Conservation (phyloP, 1,140 invertebrate species). For the Drosophila bipectinata region DNA sequence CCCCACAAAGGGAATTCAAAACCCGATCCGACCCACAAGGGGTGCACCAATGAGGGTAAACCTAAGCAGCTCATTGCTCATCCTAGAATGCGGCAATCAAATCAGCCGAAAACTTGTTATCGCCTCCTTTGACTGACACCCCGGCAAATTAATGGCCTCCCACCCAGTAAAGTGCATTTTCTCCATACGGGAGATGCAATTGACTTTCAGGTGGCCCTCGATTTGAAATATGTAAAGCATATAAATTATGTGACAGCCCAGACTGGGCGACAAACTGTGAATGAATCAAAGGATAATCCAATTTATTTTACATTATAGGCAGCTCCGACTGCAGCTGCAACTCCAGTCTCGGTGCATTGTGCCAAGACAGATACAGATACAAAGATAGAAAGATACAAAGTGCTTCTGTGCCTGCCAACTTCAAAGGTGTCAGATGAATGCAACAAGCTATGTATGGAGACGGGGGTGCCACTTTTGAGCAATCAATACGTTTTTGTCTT, state of each 20-base stretch:
- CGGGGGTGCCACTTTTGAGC: conserved; percentile 54
- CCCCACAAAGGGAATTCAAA: conserved; percentile 21
- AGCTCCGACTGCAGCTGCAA: conserved; percentile 36
- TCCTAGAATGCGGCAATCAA: conserved; percentile 72
- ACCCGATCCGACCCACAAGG: background rate
- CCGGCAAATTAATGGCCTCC: conserved; percentile 75
- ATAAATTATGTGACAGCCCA: conserved; percentile 74
- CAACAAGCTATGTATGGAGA: conserved; percentile 9
- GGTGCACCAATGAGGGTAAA: conserved; percentile 14
- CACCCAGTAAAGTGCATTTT: conserved; percentile 14
- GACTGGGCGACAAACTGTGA: conserved; percentile 78
- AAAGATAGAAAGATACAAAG: conserved; percentile 36
- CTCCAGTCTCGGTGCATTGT: conserved; percentile 41
- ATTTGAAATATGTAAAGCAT: conserved; percentile 81
- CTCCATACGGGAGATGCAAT: conserved; percentile 23
- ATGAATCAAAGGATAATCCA: conserved; percentile 83
- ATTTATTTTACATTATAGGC: conserved; percentile 78
- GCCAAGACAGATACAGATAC: conserved; percentile 54
- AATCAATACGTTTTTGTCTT: conserved; percentile 81
- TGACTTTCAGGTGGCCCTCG: conserved; percentile 48
- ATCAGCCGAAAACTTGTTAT: conserved; percentile 80
- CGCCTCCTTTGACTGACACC: conserved; percentile 79
- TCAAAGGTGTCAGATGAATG: conserved; percentile 70
- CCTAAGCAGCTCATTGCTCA: conserved; percentile 66
- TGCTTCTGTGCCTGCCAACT: conserved; percentile 36